These are phyloP conservation scores for Ctenopoma kingsleyae DNA, from an alignment of 2,797 vertebrate genomes.

Conservation along the genomic window DNA sequence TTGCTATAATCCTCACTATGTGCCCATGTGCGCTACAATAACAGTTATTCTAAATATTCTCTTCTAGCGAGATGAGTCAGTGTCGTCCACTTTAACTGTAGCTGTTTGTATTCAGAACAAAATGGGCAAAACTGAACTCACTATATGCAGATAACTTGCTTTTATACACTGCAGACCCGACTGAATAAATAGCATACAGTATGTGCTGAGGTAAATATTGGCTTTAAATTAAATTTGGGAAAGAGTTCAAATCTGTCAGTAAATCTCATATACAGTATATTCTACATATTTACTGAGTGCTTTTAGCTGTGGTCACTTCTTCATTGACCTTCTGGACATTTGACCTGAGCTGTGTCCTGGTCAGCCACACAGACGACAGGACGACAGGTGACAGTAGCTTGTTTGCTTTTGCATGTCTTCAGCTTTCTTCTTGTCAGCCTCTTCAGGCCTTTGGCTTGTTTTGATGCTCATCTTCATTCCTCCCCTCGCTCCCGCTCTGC, in stretches of 20 bases:
- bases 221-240: neutral
- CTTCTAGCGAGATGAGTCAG: too few species aligned
- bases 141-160: slow-evolving; percentile 7
- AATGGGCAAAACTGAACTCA: neutral
- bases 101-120: neutral
- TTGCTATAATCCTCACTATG: neutral
- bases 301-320: neutral
- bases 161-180: slow-evolving; percentile 4
- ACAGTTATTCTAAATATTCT: neutral
- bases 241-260: neutral
- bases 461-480: slow-evolving; percentile 29
- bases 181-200: neutral
- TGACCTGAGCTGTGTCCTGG: slow-evolving; percentile 1
- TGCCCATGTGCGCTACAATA: neutral
- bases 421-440: slow-evolving; percentile 1
- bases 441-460: slow-evolving; percentile 11
- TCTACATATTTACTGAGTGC: neutral
- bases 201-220: neutral
- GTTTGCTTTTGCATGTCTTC: neutral
- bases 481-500: slow-evolving; percentile 11
- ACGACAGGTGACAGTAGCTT: slow-evolving; percentile 4
- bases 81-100: neutral
- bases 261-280: neutral
- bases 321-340: neutral
- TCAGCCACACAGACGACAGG: slow-evolving; percentile 2